Evolutionary conservation across 1,140 invertebrate species (phyloP), one percentile per base, ranked within the genome.

Genomic region (Pararge aegeria): DNA sequence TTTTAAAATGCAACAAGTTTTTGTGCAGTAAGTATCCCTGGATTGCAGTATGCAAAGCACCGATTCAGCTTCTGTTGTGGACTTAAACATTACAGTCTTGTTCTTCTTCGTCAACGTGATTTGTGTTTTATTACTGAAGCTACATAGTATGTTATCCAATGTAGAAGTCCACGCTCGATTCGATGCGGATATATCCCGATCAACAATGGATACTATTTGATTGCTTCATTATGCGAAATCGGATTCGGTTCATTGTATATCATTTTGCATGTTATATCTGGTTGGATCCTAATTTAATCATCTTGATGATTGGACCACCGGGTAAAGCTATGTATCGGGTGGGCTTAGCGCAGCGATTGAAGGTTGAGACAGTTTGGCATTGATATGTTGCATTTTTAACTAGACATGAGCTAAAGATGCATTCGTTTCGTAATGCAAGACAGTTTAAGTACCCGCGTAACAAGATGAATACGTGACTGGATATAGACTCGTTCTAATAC

Each of bases 1-100:
- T 89, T 87, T 89, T 86, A 83, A 89, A 89, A 87, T 89, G 77
- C 82, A 89, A 78, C 77, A 59, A 76, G 61, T 87, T 87, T 87
- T 89, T 89, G 76, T 80, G 66, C 20, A 71, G 62, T 71, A 64
- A 66, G 70, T 75, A 71, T 72, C 69, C 56, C 59, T 57, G 70
- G 80, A 79, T 76, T 79, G 74, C 65, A 54, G 61, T 85, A 85
- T 85, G 85, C 80, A 85, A 88, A 88, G 56, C 72, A 59, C 69
- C 58, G 61, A 38, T 29, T 60, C 61, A 15, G 55, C 21, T 51
- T 30, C 21, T 59, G 55, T 38, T 66, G 65, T 53, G 24, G 74
- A 72, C 66, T 54, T 51, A 62, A 73, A 74, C 67, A 40, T 59
- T 50, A 18, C 48, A 58, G 54, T 61, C 29, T 34, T 50, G 19